Base-by-base conservation (phyloP, 2,888 invertebrate genomes). In the Anagyrus pseudococci region DNA sequence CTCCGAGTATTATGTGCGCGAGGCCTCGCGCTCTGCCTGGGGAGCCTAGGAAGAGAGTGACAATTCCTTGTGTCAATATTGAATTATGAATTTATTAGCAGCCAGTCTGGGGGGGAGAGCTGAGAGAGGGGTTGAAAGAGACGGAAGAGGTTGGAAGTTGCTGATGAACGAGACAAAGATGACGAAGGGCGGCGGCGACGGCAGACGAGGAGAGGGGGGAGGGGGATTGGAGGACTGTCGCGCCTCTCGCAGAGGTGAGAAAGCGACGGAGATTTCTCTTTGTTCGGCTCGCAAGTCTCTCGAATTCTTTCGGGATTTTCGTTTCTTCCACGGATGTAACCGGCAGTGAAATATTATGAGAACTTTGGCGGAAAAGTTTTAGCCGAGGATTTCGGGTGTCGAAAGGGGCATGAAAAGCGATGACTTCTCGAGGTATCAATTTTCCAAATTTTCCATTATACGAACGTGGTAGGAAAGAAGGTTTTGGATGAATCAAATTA, bases 41-140 rank as follows among this genome's bases (percentile, higher is more conserved):
- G 19, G 33, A 47, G 37, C 2, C 17, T 17, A 19, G n/a, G 49
- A 67, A 70, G 63, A 53, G 62, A 69, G 59, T 68, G 73, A 75
- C 74, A 74, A 73, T 75, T 73, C 71, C 65, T 57, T 67, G 72
- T 72, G 77, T 77, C 77, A 77, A 77, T 77, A 77, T 77, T 77
- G 77, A 77, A 74, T 75, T 76, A 77, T 76, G 75, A 76, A 77
- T 77, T 77, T 77, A 77, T 77, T 54, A 67, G 58, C 58, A 41
- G 62, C 48, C 58, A 40, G 47, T 37, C 54, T 43, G 49, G 29
- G 54, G 55, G n/a, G n/a, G n/a, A n/a, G n/a, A n/a, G n/a, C n/a
- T n/a, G n/a, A n/a, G n/a, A n/a, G n/a, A n/a, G n/a, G n/a, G 59
- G 53, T 44, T 47, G 43, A 46, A 29, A 43, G 41, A 41, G 26